Conservation (phyloP, 2,888 invertebrate species). For the Volucella inflata region DNA sequence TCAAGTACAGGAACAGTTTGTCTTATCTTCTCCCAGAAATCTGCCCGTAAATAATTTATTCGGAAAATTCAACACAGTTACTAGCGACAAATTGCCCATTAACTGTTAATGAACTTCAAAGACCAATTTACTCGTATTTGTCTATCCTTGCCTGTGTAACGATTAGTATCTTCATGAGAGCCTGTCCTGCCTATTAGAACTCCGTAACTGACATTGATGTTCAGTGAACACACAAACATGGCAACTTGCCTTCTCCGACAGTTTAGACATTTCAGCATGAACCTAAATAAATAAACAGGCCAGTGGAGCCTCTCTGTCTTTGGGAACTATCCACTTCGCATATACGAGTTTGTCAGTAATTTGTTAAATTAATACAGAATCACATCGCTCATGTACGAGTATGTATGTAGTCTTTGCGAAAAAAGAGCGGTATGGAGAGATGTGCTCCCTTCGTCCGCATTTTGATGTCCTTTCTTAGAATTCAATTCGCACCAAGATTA, state of each 20-base stretch:
- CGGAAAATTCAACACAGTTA: conserved; percentile 36
- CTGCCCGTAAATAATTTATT: conserved; percentile 24
- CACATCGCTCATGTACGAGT: conserved; percentile 24
- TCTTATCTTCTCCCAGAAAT: background rate
- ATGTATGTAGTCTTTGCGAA: background rate
- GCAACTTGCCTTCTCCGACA: background rate
- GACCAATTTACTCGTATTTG: conserved; percentile 45
- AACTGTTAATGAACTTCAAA: conserved; percentile 55
- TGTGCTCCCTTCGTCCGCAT: background rate
- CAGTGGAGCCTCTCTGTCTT: conserved; percentile 21
- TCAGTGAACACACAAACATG: conserved; percentile 13
- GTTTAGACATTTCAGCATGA: background rate
- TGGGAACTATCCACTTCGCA: conserved; percentile 1
- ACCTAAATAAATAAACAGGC: conserved; percentile 19
- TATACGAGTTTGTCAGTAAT: conserved; percentile 25
- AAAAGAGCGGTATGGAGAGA: no score
- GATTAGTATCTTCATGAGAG: conserved; percentile 37
- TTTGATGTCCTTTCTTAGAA: conserved; percentile 16
- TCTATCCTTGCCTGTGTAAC: conserved; percentile 3
- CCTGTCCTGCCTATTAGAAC: conserved; percentile 27
- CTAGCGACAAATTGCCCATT: conserved; percentile 55
- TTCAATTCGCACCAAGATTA: conserved; percentile 41
- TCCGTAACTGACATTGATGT: conserved; percentile 37
- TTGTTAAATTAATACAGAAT: conserved; percentile 31
- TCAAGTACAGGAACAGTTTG: background rate